Percentiles rank a stretch among this genome's conserved stretches.
Conservation (phyloP, 2,888 invertebrate species). For the Bombylius discolor region DNA sequence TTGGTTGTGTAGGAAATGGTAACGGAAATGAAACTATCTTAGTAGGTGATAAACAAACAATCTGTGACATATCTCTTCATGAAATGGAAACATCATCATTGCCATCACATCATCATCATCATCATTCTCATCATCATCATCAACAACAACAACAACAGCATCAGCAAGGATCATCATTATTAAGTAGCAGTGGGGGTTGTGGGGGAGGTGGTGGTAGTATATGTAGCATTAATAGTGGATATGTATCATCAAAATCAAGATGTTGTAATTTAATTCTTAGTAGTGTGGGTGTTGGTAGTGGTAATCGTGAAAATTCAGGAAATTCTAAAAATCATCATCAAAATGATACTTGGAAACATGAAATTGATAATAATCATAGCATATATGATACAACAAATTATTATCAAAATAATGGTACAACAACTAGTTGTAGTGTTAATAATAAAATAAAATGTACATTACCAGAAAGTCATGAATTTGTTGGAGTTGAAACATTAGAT, state of each 20-base stretch:
- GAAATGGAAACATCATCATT: slow-evolving; percentile 5
- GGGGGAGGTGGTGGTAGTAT: slow-evolving; percentile 11
- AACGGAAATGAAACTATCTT: background rate
- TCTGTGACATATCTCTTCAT: slow-evolving; percentile 9
- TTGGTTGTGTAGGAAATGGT: slow-evolving; percentile 3
- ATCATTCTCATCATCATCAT: background rate
- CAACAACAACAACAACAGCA: background rate
- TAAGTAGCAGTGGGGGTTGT: background rate
- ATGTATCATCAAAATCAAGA: slow-evolving; percentile 17
- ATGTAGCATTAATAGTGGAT: slow-evolving; percentile 21
- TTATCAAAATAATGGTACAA: slow-evolving; percentile 13
- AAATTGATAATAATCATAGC: slow-evolving; percentile 13
- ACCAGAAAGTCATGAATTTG: slow-evolving; percentile 24
- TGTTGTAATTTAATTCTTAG: slow-evolving; percentile 28
- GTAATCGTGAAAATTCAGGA: background rate
- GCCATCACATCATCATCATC: background rate
- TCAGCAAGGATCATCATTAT: background rate
- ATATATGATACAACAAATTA: slow-evolving; percentile 13
- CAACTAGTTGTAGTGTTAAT: slow-evolving; percentile 10
- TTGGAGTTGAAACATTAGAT: slow-evolving; percentile 33
- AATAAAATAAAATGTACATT: slow-evolving; percentile 13
- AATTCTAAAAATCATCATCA: background rate
- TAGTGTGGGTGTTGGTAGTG: slow-evolving; percentile 13
- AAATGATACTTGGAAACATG: slow-evolving; percentile 2
- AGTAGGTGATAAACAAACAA: slow-evolving; percentile 8